Conservation (phyloP, 2,113 vertebrate genomes). For the Bujurquina vittata region DNA sequence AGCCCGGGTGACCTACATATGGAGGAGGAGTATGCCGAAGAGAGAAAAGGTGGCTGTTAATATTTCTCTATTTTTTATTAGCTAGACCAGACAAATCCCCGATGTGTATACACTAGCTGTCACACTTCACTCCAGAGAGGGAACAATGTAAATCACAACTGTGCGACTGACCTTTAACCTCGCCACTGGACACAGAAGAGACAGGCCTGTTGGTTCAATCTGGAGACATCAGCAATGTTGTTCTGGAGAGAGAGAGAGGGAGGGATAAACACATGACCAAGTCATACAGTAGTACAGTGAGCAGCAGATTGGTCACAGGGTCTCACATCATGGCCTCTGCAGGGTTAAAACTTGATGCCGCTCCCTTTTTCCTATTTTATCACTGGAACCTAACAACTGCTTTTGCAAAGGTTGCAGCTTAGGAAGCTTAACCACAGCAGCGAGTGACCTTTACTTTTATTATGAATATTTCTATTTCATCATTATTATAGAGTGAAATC, state of each 20-base stretch:
- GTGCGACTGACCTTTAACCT: conserved; percentile 38
- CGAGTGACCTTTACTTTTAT: conserved; percentile 98
- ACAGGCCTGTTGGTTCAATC: not conserved
- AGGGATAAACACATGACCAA: conserved; percentile 1
- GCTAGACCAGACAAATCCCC: conserved; percentile 57
- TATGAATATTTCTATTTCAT: conserved; percentile 94
- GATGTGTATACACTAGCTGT: conserved; percentile 42
- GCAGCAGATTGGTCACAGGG: conserved; percentile 10
- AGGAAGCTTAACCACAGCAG: conserved; percentile 92
- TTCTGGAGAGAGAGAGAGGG: not conserved
- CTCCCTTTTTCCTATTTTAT: conserved; percentile 72
- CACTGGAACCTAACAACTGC: conserved; percentile 81
- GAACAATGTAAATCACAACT: conserved; percentile 32
- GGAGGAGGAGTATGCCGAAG: conserved; percentile 28
- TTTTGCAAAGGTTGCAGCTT: conserved; percentile 94
- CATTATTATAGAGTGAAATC: conserved; percentile 85
- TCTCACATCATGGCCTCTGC: conserved; percentile 55
- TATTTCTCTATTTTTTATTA: conserved; percentile 68
- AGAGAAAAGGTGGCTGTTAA: conserved; percentile 44
- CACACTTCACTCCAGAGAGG: conserved; percentile 5
- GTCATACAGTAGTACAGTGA: not conserved
- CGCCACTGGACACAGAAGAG: not conserved
- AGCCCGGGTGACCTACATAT: conserved; percentile 66
- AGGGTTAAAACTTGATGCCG: conserved; percentile 64
- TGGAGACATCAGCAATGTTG: not conserved